Base-by-base conservation (phyloP, 2,113 vertebrate species). In the Bujurquina vittata region DNA sequence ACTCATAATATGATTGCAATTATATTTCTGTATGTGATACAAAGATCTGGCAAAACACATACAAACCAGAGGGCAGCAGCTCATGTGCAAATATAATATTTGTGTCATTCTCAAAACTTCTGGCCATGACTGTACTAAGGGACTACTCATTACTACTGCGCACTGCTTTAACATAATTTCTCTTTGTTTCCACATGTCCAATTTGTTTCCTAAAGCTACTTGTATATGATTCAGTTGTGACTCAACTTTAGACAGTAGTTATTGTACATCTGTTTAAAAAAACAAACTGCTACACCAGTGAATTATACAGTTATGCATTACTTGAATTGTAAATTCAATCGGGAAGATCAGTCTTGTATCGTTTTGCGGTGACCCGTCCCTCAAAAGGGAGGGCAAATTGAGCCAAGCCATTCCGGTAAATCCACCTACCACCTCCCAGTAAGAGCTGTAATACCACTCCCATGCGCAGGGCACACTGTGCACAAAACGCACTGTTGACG, bases 371-470 rank as follows among this genome's bases (percentile, higher is more conserved):
- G 46, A 49, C 46, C 46, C 15, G 2, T 49, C 46, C 46, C 46
- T 49, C 12, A 49, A 49, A 49, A 5, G 46, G 11, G 26, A 26
- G 26, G 40, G 46, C 14, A 49, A 49, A 49, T 4, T 17, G 15
- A 52, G 23, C 65, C 17, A 52, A 52, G 31, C 49, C 20, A 20
- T 29, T 17, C 46, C 15, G 17, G 15, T 17, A 49, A 49, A 17
- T 18, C 26, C 6, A 31, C 65, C 43, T 20, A 29, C 20, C 26
- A n/a, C 26, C 43, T 14, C 43, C 20, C 46, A 31, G 67, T 54
- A 54, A 20, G 29, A 18, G 67, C 31, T 82, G 43, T 73, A 78
- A 75, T 88, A 52, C 55, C 56, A 67, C 83, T 77, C 82, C 82
- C 10, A 35, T 73, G 26, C 75, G 14, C 58, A 8, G 23, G 58